Evolutionary conservation across 2,797 vertebrate species (phyloP), one percentile per base, ranked within the genome.

Genomic region (Mionectes olivaceus): DNA sequence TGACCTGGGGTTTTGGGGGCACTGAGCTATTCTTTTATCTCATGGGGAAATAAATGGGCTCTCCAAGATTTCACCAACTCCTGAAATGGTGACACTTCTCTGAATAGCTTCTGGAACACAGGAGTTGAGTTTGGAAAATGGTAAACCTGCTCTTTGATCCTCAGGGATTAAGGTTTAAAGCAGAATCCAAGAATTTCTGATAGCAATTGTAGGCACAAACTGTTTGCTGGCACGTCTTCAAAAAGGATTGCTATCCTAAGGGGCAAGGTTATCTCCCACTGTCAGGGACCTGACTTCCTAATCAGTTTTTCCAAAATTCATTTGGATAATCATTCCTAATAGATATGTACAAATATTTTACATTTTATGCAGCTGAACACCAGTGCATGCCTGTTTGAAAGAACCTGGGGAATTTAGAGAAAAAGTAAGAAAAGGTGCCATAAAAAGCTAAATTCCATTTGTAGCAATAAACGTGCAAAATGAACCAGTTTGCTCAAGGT

Each of bases 311-410:
- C 61, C 53, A 59, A 74, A 86, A 75, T 47, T 86, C 37, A 70
- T 90, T 88, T 78, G 80, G 80, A 71, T 78, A 90, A 84, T 78
- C 39, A 74, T 71, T 92, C 18, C 35, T 83, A 70, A 86, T 80
- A 74, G 25, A 83, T 70, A 55, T 1, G 1, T 60, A 70, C 5
- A 69, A 11, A 28, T 83, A 89, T 76, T 88, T 93, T 55, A 74
- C 35, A 63, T 80, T 88, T 88, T 27, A 53, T 80, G 43, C 55
- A 64, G 28, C 28, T 64, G 35, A 88, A 33, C 41, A 69, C 22
- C 4, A 1, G 35, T 33, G 24, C 21, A 43, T 30, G 24, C 17
- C n/a, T 73, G 11, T 57, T 85, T 61, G 35, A 90, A 94, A 89
- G 44, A 25, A 86, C 30, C 28, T 37, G 22, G 52, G 43, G 49